Evolutionary conservation across 2,888 invertebrate species (phyloP), one percentile per base, ranked within the genome.

Genomic region (Clostera curtula): DNA sequence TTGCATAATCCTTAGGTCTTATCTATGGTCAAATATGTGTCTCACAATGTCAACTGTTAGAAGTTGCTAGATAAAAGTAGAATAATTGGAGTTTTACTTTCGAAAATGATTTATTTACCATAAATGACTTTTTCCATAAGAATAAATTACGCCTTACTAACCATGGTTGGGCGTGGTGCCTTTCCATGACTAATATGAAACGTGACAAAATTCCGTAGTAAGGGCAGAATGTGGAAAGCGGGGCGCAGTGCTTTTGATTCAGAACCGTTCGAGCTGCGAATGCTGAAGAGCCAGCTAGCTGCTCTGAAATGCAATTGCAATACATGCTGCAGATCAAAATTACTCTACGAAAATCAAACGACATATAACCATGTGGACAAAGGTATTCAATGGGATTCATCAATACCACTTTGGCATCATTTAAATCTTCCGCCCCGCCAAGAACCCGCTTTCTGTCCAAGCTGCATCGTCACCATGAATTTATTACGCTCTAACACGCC

Each of bases 241-340:
- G 15, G 7, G 15, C 19, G 3, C 18, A 12, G 18, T n/a, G 21
- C 23, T 9, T 17, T 24, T 19, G 38, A 25, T 11, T 40, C 37
- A 34, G 70, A 76, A 24, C 70, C 73, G 4, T 8, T 43, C n/a
- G 68, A 70, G 44, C 53, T 77, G 2, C 52, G 45, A 3, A 29
- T 42, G 4, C 35, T 79, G 11, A 77, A 77, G 36, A 37, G 48
- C 9, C 56, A 66, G 35, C 40, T 79, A 12, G 69, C 69, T 1
- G 49, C 54, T 3, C 34, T 70, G 1, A 34, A 49, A 1, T 77
- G 77, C 44, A 57, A 58, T 23, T 73, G 73, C 31, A 38, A 27
- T 4, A 24, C 43, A 6, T 61, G 62, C 18, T 12, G 5, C 40
- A 26, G 10, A 10, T 28, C 4, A 12, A 19, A 3, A 25, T 11